Evolutionary conservation across 2,113 vertebrate genomes (phyloP).

Genomic region (Etheostoma spectabile): DNA sequence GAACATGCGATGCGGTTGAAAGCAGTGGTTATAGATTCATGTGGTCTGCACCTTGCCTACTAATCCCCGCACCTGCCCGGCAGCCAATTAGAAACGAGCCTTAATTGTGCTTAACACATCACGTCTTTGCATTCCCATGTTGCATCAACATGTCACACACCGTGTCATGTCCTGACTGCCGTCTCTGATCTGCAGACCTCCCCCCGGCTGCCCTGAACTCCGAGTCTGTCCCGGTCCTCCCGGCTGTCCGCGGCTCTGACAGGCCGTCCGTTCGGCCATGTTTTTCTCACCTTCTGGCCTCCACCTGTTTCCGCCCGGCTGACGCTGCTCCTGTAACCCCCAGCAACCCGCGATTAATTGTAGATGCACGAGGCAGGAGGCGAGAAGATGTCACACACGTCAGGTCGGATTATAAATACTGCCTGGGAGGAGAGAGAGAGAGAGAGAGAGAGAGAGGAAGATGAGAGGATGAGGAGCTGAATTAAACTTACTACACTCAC

Average conservation of each 20-base stretch:
- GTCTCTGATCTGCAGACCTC: neutral
- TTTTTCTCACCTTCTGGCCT: conserved; percentile 48
- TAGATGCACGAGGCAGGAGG: conserved; percentile 31
- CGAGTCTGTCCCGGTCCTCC: conserved; percentile 24
- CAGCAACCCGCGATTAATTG: conserved; percentile 45
- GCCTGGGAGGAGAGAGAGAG: conserved; percentile 7
- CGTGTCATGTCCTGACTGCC: neutral
- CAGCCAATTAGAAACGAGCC: no score
- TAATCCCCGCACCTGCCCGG: no score
- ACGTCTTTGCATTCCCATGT: no score
- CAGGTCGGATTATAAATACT: conserved; percentile 8
- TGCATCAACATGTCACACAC: no score
- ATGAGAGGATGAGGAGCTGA: neutral
- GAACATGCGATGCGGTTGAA: no score
- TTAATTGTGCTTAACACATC: no score
- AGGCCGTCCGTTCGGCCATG: conserved; percentile 1
- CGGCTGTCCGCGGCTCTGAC: conserved; percentile 30
- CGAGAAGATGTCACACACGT: conserved; percentile 40
- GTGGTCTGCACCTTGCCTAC: no score
- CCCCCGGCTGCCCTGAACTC: neutral
- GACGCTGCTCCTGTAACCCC: conserved; percentile 27
- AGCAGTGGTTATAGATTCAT: no score
- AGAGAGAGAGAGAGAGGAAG: conserved; percentile 3
- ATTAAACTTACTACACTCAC: neutral
- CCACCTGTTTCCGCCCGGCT: conserved; percentile 38